These are phyloP conservation scores for Lobophora halterata DNA, from an alignment of 2,888 invertebrate genomes.

Conservation along the genomic window DNA sequence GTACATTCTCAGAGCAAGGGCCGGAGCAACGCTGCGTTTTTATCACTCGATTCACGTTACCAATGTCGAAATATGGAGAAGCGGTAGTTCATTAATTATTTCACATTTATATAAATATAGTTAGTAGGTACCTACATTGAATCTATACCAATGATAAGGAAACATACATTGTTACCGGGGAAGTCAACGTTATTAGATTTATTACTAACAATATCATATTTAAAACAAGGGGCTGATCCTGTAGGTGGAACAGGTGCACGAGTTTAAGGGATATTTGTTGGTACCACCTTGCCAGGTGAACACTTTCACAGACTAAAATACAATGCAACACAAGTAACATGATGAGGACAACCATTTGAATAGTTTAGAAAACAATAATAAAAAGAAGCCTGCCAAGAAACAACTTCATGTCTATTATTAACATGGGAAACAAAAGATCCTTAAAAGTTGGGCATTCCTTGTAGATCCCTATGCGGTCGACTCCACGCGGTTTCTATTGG, in stretches of 20 bases:
- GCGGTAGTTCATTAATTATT: conserved; percentile 11
- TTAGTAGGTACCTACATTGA: background rate
- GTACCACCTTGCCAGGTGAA: too few relatives aligned
- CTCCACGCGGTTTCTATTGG: conserved; percentile 44
- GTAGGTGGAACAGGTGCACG: too few relatives aligned
- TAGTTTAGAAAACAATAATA: conserved; percentile 21
- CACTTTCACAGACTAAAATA: too few relatives aligned
- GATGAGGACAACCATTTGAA: conserved; percentile 13
- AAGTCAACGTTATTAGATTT: too few relatives aligned
- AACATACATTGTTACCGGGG: too few relatives aligned
- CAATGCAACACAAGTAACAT: conserved; percentile 6
- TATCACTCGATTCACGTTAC: conserved; percentile 15
- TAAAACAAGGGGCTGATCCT: too few relatives aligned
- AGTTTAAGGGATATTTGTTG: too few relatives aligned
- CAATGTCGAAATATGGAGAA: conserved; percentile 12
- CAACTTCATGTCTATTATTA: conserved; percentile 18
- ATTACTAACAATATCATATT: too few relatives aligned
- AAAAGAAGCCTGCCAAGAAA: conserved; percentile 17
- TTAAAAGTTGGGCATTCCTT: conserved; percentile 43
- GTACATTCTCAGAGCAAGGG: conserved; percentile 21
- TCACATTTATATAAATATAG: conserved; percentile 5
- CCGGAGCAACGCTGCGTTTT: conserved; percentile 13
- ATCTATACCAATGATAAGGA: background rate
- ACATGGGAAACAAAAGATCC: conserved; percentile 42
- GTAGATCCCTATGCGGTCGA: conserved; percentile 41